A percentile compares a stretch with the other conserved stretches of the same genome.
Conservation (phyloP, 2,888 invertebrate species). For the Caenorhabditis uteleia region DNA sequence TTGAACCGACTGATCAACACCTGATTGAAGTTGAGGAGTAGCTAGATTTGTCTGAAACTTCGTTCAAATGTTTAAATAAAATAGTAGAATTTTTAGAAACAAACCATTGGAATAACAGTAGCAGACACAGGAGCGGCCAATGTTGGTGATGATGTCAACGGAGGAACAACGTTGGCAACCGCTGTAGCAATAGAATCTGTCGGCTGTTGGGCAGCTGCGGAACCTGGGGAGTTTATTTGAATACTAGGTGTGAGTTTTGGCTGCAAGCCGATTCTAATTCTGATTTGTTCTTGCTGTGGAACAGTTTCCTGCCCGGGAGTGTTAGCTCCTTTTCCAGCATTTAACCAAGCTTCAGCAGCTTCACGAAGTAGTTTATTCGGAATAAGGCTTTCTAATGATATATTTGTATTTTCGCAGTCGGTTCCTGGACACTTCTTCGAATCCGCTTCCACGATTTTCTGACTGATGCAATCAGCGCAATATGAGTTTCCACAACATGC, state of each 20-base stretch:
- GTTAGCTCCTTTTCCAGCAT: not conserved
- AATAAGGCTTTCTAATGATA: conserved; percentile 56
- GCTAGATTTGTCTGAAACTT: too few species aligned
- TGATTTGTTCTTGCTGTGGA: conserved; percentile 21
- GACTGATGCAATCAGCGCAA: conserved; percentile 88
- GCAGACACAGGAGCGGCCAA: not conserved
- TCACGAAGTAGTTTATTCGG: conserved; percentile 61
- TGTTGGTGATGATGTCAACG: not conserved
- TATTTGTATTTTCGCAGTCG: conserved; percentile 29
- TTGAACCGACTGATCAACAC: too few species aligned
- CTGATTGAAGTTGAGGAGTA: too few species aligned
- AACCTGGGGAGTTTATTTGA: conserved; percentile 13
- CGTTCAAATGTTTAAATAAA: too few species aligned
- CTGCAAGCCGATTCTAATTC: conserved; percentile 33
- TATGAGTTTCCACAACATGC: conserved; percentile 97
- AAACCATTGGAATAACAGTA: not conserved
- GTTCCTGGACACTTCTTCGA: conserved; percentile 49
- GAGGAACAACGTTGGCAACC: not conserved
- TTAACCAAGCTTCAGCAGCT: conserved; percentile 54
- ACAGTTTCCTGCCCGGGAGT: conserved; percentile 8
- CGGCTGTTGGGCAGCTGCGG: not conserved
- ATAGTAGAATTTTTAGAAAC: not conserved
- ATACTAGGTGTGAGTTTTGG: conserved; percentile 3
- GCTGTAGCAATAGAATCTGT: not conserved
- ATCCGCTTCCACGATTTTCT: conserved; percentile 54